Evolutionary conservation across 30 jellyfish, hydroid and myxozoan species (phyloP), one percentile per base, ranked within the genome.

Genomic region (Catostylus mosaicus): DNA sequence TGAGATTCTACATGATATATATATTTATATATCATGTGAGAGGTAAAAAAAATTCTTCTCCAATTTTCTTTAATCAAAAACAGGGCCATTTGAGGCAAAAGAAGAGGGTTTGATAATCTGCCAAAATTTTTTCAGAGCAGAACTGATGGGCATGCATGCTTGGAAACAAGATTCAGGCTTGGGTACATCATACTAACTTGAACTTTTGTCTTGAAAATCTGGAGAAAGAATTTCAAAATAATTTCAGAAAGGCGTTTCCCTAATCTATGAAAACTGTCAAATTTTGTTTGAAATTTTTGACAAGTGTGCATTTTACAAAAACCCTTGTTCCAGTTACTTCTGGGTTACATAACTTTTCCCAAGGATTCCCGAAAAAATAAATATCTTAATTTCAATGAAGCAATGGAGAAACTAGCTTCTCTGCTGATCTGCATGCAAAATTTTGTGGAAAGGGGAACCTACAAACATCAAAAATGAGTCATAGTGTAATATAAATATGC

Each of bases 191-290:
- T 59, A 59, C 71, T 59, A 74, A 51, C 85, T 74, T 74, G 72
- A 38, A 74, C 85, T 74, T 74, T 74, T 50, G 85, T 66, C 90
- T 80, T 80, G 69, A 33, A 43, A 24, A 80, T 80, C 90, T 84
- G 88, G 45, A 84, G 88, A 73, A 84, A 84, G 47, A 84, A 84
- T 63, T 75, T 45, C 81, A 83, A 33, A 70, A 77, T 27, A 59
- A 16, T 59, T 16, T 59, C 2, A 59, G 26, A 1, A 59, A 6
- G 2, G 19, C 19, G 37, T 6, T 24, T 37, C 38, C 24, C 24
- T 23, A 7, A 3, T 19, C 0, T 24, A 50, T 4, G 63, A 27
- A 18, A 50, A n/a, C n/a, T n/a, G n/a, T n/a, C n/a, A n/a, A n/a
- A n/a, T n/a, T n/a, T n/a, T n/a, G n/a, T n/a, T n/a, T n/a, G n/a